Evolutionary conservation across 1,140 invertebrate genomes (phyloP).

Genomic region (Drosophila funebris): DNA sequence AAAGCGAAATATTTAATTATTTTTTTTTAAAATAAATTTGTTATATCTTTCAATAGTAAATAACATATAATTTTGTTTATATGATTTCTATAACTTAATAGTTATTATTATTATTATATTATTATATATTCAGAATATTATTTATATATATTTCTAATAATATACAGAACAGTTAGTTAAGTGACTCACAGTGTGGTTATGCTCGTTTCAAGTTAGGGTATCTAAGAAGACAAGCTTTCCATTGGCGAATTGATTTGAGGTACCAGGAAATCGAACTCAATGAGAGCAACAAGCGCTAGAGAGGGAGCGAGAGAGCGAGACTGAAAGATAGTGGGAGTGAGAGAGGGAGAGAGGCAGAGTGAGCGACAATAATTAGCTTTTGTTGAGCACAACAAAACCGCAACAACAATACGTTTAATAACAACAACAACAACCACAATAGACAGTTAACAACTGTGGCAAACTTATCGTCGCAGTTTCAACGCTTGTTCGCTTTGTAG

Average conservation of each 20-base stretch:
- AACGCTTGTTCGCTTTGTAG: slow-evolving; percentile 15
- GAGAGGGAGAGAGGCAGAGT: slow-evolving; percentile 4
- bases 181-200: no score
- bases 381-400: slow-evolving; percentile 44
- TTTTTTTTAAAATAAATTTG: no score
- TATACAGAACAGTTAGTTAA: no score
- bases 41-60: no score
- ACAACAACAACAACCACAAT: slow-evolving; percentile 31
- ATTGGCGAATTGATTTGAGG: slow-evolving; percentile 45
- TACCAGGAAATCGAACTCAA: slow-evolving; percentile 43
- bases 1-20: no score
- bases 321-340: background rate
- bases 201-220: slow-evolving; percentile 5
- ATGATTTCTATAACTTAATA: no score
- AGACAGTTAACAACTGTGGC: slow-evolving; percentile 42
- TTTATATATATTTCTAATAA: no score
- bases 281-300: slow-evolving; percentile 13
- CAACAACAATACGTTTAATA: slow-evolving; percentile 15
- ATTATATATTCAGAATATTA: no score
- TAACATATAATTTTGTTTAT: no score
- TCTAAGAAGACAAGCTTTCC: slow-evolving; percentile 36
- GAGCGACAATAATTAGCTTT: slow-evolving; percentile 48
- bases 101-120: no score
- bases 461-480: slow-evolving; percentile 46
- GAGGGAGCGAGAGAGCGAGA: slow-evolving; percentile 4